Percentiles rank a stretch among this genome's conserved stretches.
Evolutionary conservation across 2,888 invertebrate genomes (phyloP).

Genomic region (Heliconius erato): DNA sequence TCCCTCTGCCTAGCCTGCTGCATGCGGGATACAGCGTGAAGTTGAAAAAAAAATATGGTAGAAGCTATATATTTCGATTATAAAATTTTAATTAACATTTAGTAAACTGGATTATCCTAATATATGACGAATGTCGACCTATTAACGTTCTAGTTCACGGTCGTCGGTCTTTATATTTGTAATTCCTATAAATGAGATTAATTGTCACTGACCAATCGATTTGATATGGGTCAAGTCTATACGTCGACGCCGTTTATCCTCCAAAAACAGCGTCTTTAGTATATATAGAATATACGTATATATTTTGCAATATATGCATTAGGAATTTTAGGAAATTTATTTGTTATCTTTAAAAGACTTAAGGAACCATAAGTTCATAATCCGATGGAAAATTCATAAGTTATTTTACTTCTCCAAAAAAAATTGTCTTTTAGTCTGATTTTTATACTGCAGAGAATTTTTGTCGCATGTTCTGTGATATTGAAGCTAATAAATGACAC

Average conservation of each 20-base stretch:
- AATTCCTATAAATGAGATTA: slow-evolving; percentile 48
- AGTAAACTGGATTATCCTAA: neutral
- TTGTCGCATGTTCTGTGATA: neutral
- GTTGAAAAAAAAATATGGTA: no score
- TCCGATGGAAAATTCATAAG: no score
- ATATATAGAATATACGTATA: no score
- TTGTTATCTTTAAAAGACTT: no score
- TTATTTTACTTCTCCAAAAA: neutral
- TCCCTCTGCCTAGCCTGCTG: no score
- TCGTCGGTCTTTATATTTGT: neutral
- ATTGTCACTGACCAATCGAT: slow-evolving; percentile 61
- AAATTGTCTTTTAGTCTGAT: neutral
- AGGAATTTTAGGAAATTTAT: no score
- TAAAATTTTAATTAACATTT: neutral
- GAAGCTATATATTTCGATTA: neutral
- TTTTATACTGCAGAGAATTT: neutral
- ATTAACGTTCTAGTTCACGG: slow-evolving; percentile 8
- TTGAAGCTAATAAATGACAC: neutral
- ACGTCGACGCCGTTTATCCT: neutral
- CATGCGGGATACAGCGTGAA: no score
- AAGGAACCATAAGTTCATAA: no score
- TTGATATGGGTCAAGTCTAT: slow-evolving; percentile 55
- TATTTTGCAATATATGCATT: no score
- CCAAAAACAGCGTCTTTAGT: no score
- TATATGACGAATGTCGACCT: neutral